phyloP scores from a whole-genome alignment of 1,140 invertebrate species.

The Drosophila malerkotliana region DNA sequence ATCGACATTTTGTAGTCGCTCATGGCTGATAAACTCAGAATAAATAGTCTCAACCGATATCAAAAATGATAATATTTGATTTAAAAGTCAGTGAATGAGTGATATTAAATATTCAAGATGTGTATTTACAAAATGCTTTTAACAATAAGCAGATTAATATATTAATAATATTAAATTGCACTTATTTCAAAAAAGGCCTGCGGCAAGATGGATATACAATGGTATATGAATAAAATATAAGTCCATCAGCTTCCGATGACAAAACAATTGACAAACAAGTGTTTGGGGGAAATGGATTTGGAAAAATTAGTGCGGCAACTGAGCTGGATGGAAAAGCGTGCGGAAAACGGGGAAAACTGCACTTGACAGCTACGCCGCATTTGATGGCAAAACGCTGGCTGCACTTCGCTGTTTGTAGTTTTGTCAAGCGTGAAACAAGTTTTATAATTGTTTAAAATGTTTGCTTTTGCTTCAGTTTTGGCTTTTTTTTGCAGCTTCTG shows the following conservation, averaged over 20 bases:
- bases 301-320: constrained; percentile 22
- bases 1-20: constrained; percentile 36
- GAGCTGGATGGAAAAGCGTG: constrained; percentile 4
- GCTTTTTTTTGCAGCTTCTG: constrained; percentile 20
- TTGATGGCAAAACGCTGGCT: constrained; percentile 77
- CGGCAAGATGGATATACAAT: neutral
- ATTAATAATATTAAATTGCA: too few species aligned
- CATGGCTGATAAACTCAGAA: neutral
- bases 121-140: neutral
- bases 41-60: neutral
- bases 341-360: constrained; percentile 48
- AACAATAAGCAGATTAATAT: neutral
- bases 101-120: neutral
- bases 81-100: neutral
- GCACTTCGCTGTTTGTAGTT: constrained; percentile 70
- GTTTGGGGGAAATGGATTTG: constrained; percentile 44
- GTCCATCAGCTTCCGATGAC: constrained; percentile 30
- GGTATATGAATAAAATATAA: constrained; percentile 6
- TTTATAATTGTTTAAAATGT: constrained; percentile 82
- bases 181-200: neutral
- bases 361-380: constrained; percentile 77
- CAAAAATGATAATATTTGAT: neutral
- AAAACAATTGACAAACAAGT: too few species aligned
- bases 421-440: constrained; percentile 79
- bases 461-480: constrained; percentile 42